Conservation (phyloP, 2,113 vertebrate genomes). For the Aphelocoma coerulescens region DNA sequence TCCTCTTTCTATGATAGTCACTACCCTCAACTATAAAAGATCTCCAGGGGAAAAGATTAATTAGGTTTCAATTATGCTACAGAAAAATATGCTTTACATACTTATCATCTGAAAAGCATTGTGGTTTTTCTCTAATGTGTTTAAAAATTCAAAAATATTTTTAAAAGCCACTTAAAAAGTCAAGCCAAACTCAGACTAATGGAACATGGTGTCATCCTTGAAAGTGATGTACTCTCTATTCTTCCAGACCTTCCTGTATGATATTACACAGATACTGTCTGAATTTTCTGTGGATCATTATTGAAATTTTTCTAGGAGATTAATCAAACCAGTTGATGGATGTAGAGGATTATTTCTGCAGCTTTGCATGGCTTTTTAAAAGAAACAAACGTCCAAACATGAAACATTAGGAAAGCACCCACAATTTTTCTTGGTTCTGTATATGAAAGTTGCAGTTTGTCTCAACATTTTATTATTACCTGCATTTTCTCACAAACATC, state of each 20-base stretch:
- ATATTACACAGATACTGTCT: conserved; percentile 49
- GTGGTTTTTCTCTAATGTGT: conserved; percentile 74
- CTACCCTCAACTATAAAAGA: conserved; percentile 55
- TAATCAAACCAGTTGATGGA: conserved; percentile 22
- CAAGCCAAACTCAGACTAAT: conserved; percentile 74
- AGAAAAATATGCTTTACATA: conserved; percentile 68
- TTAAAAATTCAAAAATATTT: conserved; percentile 81
- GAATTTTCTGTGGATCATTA: conserved; percentile 53
- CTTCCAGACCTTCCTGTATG: conserved; percentile 19
- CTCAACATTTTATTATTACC: neutral
- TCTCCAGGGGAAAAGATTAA: conserved; percentile 73
- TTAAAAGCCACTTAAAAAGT: conserved; percentile 81
- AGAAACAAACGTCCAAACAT: neutral
- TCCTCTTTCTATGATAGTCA: conserved; percentile 55
- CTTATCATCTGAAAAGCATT: conserved; percentile 70
- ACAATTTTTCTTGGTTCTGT: neutral
- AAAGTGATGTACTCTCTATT: conserved; percentile 50
- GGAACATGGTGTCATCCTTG: conserved; percentile 67
- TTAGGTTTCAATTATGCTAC: conserved; percentile 76
- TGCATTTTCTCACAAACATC: neutral
- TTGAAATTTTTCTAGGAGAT: conserved; percentile 39
- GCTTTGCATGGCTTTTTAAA: neutral
- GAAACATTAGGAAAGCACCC: neutral
- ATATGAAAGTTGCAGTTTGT: neutral
- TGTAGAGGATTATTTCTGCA: neutral